Evolutionary conservation across 2,888 invertebrate genomes (phyloP).

Genomic region (Aromia moschata): DNA sequence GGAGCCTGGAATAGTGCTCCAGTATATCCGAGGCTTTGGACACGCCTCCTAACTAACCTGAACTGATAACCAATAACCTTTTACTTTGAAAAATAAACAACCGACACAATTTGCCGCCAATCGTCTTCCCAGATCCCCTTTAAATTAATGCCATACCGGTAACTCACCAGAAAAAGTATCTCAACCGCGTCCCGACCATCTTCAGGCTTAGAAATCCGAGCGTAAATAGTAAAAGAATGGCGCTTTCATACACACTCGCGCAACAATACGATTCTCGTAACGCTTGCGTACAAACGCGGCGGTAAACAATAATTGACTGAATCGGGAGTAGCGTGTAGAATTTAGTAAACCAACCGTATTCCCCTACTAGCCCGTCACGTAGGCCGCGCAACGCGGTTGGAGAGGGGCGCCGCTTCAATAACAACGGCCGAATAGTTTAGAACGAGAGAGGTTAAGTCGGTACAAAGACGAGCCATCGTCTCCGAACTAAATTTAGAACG

Average conservation of each 20-base stretch:
- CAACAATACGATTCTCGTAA: too few relatives aligned
- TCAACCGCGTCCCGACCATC: constrained; percentile 42
- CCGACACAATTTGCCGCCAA: too few relatives aligned
- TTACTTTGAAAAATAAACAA: too few relatives aligned
- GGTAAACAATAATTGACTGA: not conserved
- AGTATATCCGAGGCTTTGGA: too few relatives aligned
- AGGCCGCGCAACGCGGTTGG: not conserved
- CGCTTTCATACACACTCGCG: not conserved
- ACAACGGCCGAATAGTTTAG: not conserved
- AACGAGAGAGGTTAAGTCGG: not conserved
- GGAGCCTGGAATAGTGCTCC: too few relatives aligned
- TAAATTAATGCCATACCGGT: not conserved
- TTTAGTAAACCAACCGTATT: not conserved
- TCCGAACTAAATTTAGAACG: constrained; percentile 10
- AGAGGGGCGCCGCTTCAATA: constrained; percentile 1
- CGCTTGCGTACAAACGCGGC: too few relatives aligned
- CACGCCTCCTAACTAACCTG: too few relatives aligned
- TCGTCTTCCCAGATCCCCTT: too few relatives aligned
- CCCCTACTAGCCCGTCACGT: not conserved
- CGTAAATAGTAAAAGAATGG: not conserved
- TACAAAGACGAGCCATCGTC: constrained; percentile 3
- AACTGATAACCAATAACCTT: too few relatives aligned
- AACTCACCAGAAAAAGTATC: constrained; percentile 41
- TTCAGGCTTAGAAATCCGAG: not conserved
- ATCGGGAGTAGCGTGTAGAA: not conserved